Evolutionary conservation across 2,797 vertebrate genomes (phyloP).

Genomic region (Oreochromis grahami): DNA sequence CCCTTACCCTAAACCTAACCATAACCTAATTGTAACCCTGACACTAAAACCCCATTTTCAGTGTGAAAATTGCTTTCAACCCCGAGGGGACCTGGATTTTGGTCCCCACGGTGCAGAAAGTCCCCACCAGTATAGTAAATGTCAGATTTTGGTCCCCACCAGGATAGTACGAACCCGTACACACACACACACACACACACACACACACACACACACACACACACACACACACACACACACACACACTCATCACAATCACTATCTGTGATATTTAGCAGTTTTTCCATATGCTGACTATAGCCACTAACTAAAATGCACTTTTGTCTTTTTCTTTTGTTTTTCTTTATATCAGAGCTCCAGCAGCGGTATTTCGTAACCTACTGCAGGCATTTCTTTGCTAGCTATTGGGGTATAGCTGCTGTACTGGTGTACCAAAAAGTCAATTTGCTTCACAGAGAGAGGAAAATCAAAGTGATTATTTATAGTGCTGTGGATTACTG

Average conservation of each 20-base stretch:
- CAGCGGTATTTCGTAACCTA: background rate
- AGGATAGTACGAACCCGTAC: no score
- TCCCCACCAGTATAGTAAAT: no score
- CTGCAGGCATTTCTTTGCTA: background rate
- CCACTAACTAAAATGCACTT: background rate
- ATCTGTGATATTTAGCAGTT: background rate
- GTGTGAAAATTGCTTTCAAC: no score
- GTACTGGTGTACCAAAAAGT: conserved; percentile 15
- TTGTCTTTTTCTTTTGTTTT: background rate
- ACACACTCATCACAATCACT: background rate
- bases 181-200: no score
- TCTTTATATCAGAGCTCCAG: background rate
- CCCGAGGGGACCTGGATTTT: no score
- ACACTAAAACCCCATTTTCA: no score
- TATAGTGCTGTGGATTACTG: conserved; percentile 70
- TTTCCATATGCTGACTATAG: background rate
- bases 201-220: no score
- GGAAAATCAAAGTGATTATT: conserved; percentile 69
- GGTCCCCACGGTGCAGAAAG: no score
- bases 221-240: background rate
- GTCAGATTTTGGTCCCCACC: no score
- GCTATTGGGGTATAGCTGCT: background rate
- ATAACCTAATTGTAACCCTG: no score
- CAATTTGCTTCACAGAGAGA: conserved; percentile 22
- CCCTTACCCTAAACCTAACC: no score